Base-by-base conservation (phyloP, 2,888 invertebrate species). In the Augiades crinisus region DNA sequence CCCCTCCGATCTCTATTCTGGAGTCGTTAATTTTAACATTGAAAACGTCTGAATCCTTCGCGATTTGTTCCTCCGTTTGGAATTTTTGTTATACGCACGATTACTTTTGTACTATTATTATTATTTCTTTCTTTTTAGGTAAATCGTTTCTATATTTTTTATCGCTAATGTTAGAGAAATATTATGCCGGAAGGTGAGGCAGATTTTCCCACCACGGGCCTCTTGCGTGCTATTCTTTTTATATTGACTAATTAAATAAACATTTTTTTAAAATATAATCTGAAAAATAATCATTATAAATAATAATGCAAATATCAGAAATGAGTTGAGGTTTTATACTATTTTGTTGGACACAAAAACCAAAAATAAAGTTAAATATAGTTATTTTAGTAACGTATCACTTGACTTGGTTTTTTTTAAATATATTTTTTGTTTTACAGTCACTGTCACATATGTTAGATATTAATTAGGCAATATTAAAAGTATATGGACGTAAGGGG, bases 101-200 rank as follows among this genome's bases (percentile, higher is more conserved):
- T 36, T 50, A 50, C 50, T 43, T 50, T 50, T 36, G 43, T 50
- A 52, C 34, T 47, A 41, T 55, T 49, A 52, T 27, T 47, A 41
- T 55, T 49, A 4, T 40, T 41, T 30, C 43, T 44, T 43, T 24
- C 43, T 63, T 66, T 64, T 70, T 74, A 72, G 67, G 66, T 75
- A 65, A 72, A 53, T 64, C 59, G 61, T 68, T 70, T 68, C 64
- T 68, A 72, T 69, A 68, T 71, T 74, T 60, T 44, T 61, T 64
- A 64, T 59, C 62, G 64, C 64, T 68, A 65, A 65, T 62, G 58
- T 73, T 72, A 81, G 76, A 78, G 78, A 81, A 88, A 64, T 82
- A 80, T n/a, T 70, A 72, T 82, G 87, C 84, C 86, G 76, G 63
- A 52, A 64, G 79, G 75, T 70, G 84, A 77, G 86, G 86, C 88